These are phyloP conservation scores for Steatocranus sp. DNA, from an alignment of 2,797 vertebrate genomes.

Conservation along the genomic window DNA sequence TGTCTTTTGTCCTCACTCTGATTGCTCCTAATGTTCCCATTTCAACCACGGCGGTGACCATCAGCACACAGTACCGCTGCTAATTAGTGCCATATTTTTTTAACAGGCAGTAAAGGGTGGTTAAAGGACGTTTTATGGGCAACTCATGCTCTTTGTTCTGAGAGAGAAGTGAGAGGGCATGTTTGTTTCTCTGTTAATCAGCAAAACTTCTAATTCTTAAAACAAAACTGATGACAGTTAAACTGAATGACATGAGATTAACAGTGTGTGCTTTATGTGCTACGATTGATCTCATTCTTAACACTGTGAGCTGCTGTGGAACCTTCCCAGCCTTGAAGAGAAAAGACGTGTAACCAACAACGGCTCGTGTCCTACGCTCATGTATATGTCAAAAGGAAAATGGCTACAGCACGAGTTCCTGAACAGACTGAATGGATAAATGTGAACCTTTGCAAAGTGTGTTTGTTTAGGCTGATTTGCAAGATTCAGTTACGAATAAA, in stretches of 20 bases:
- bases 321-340: background rate
- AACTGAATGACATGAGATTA: background rate
- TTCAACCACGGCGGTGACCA: conserved; percentile 41
- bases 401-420: background rate
- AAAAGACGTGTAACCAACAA: background rate
- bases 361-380: background rate
- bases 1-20: conserved; percentile 19
- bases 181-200: conserved; percentile 36
- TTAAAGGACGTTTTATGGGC: conserved; percentile 50
- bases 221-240: background rate
- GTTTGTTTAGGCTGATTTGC: conserved; percentile 1
- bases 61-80: conserved; percentile 22
- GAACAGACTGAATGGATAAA: background rate
- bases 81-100: conserved; percentile 62
- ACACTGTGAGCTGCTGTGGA: background rate
- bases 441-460: background rate
- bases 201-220: background rate
- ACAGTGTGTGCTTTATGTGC: background rate
- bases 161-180: background rate
- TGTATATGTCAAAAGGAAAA: background rate
- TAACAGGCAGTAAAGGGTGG: conserved; percentile 56
- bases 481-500: background rate
- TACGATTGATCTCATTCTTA: conserved; percentile 2
- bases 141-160: conserved; percentile 42
- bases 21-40: conserved; percentile 26